Percentiles rank a stretch among this genome's conserved stretches.
phyloP scores from a whole-genome alignment of 2,888 invertebrate species.

The Strigamia maritima region DNA sequence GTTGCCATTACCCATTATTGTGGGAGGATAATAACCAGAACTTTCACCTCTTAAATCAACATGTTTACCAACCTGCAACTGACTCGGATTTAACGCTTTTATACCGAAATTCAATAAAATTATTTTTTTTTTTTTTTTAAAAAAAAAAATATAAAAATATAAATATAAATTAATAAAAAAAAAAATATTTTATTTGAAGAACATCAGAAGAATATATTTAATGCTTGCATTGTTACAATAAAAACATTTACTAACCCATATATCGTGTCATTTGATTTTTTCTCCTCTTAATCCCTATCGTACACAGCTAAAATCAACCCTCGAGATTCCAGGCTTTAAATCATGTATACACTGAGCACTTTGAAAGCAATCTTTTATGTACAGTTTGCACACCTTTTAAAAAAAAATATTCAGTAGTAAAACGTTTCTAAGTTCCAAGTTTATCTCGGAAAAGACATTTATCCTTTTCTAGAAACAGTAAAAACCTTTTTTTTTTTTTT shows the following conservation, averaged over 20 bases:
- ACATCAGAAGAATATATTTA: too few species aligned
- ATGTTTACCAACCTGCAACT: not conserved
- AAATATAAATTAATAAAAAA: too few species aligned
- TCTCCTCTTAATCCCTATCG: not conserved
- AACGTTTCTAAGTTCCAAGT: not conserved
- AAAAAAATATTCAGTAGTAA: not conserved
- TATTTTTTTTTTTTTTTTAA: too few species aligned
- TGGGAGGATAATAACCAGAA: not conserved
- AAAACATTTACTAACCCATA: not conserved
- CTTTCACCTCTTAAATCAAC: not conserved
- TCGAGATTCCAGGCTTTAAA: not conserved
- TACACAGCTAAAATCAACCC: not conserved
- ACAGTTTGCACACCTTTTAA: not conserved
- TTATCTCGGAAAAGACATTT: not conserved
- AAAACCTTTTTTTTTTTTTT: not conserved
- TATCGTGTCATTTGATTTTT: not conserved
- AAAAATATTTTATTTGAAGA: too few species aligned
- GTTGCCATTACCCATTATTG: not conserved
- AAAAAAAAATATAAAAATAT: too few species aligned
- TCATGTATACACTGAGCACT: not conserved
- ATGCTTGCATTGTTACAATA: too few species aligned
- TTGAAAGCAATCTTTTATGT: not conserved
- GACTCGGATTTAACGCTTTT: not conserved
- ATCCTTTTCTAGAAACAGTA: not conserved
- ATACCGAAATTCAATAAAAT: not conserved